These are phyloP conservation scores for Hiodon tergisus DNA, from an alignment of 2,113 vertebrate genomes.

Conservation along the genomic window DNA sequence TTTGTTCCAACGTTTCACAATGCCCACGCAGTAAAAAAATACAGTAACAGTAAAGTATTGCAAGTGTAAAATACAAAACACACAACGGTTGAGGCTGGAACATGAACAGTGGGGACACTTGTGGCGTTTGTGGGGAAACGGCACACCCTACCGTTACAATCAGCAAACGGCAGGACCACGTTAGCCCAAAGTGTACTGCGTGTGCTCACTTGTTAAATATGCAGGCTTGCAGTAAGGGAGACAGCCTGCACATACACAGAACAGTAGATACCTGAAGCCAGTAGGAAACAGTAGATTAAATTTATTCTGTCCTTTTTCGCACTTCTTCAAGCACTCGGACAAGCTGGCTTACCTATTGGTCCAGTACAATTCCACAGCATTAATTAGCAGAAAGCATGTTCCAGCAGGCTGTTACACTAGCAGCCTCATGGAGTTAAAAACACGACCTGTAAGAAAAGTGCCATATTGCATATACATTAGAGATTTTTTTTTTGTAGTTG, in stretches of 20 bases:
- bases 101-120: background rate
- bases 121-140: background rate
- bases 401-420: slow-evolving; percentile 53
- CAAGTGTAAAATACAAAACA: slow-evolving; percentile 4
- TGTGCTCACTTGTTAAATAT: background rate
- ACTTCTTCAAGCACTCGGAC: slow-evolving; percentile 56
- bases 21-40: slow-evolving; percentile 24
- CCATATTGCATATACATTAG: slow-evolving; percentile 54
- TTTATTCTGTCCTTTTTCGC: slow-evolving; percentile 34
- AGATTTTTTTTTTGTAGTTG: slow-evolving; percentile 34
- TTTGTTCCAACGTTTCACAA: slow-evolving; percentile 6
- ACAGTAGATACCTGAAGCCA: slow-evolving; percentile 26
- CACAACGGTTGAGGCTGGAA: background rate
- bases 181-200: background rate
- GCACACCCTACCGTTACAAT: background rate
- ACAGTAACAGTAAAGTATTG: slow-evolving; percentile 17
- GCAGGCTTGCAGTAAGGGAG: slow-evolving; percentile 19
- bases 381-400: slow-evolving; percentile 44
- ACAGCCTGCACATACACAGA: slow-evolving; percentile 27
- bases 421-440: slow-evolving; percentile 46
- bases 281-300: slow-evolving; percentile 30
- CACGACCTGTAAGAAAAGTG: slow-evolving; percentile 55
- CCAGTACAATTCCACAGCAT: slow-evolving; percentile 57
- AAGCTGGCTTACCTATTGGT: slow-evolving; percentile 44
- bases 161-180: slow-evolving; percentile 2